Evolutionary conservation across 1,140 invertebrate species (phyloP).

Genomic region (Papilio glaucus): DNA sequence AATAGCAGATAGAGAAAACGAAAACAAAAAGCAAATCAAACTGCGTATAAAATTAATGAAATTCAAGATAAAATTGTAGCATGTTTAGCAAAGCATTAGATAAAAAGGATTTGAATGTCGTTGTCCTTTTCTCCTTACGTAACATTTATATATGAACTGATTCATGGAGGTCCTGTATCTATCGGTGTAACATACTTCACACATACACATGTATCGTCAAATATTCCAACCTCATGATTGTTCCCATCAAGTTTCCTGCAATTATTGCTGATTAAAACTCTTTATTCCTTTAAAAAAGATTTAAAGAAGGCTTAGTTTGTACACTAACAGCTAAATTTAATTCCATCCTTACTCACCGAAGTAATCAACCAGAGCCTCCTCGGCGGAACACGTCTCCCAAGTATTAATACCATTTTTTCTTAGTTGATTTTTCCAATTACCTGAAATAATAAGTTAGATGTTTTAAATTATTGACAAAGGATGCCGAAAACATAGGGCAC

Average conservation of each 20-base stretch:
- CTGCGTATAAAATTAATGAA: no score
- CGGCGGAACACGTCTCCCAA: not conserved
- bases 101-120: no score
- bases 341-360: not conserved
- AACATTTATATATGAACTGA: no score
- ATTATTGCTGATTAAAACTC: not conserved
- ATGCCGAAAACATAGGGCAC: not conserved
- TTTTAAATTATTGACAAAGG: not conserved
- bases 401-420: conserved; percentile 3
- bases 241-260: not conserved
- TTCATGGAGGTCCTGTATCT: no score
- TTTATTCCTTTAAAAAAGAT: not conserved
- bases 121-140: no score
- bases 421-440: not conserved
- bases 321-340: not conserved
- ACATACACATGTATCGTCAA: not conserved
- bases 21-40: no score
- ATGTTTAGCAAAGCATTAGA: no score
- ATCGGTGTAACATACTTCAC: no score
- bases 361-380: not conserved
- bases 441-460: not conserved
- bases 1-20: no score
- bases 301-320: not conserved
- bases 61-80: no score
- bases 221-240: not conserved